Conservation (phyloP, 2,888 invertebrate genomes). For the Isotomurus palustris region DNA sequence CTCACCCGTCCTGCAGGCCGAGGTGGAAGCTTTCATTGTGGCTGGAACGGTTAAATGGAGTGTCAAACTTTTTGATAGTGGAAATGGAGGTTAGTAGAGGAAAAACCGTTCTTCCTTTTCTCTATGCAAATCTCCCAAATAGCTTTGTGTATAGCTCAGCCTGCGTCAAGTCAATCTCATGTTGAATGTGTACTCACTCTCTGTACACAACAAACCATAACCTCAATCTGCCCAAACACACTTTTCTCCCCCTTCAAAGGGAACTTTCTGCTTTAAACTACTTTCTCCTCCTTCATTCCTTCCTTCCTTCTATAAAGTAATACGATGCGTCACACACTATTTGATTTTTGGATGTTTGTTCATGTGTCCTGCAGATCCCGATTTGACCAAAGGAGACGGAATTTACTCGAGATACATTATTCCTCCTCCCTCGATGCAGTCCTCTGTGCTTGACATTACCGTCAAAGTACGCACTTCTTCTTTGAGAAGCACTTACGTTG, state of each 20-base stretch:
- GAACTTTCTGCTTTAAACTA: too few relatives aligned
- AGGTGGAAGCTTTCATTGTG: slow-evolving; percentile 55
- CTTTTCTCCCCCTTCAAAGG: too few relatives aligned
- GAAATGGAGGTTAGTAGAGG: slow-evolving; percentile 55
- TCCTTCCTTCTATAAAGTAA: not conserved
- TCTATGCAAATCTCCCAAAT: too few relatives aligned
- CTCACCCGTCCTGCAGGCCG: slow-evolving; percentile 57
- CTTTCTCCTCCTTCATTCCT: not conserved
- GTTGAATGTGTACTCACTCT: too few relatives aligned
- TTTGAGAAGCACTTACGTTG: slow-evolving; percentile 35
- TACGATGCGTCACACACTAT: not conserved
- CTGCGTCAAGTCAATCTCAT: too few relatives aligned
- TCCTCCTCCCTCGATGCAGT: slow-evolving; percentile 48
- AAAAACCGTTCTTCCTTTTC: too few relatives aligned
- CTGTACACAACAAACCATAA: too few relatives aligned
- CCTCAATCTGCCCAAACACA: too few relatives aligned
- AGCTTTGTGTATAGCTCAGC: too few relatives aligned
- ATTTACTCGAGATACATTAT: slow-evolving; percentile 61
- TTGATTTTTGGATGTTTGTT: slow-evolving; percentile 9
- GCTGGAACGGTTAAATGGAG: slow-evolving; percentile 48
- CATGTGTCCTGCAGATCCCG: slow-evolving; percentile 55
- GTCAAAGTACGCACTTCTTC: slow-evolving; percentile 41
- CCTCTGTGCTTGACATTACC: slow-evolving; percentile 35
- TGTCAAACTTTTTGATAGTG: slow-evolving; percentile 58
- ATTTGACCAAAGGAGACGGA: slow-evolving; percentile 61